These are phyloP conservation scores for Lathamus discolor DNA, from an alignment of 2,113 vertebrate species.

Conservation along the genomic window DNA sequence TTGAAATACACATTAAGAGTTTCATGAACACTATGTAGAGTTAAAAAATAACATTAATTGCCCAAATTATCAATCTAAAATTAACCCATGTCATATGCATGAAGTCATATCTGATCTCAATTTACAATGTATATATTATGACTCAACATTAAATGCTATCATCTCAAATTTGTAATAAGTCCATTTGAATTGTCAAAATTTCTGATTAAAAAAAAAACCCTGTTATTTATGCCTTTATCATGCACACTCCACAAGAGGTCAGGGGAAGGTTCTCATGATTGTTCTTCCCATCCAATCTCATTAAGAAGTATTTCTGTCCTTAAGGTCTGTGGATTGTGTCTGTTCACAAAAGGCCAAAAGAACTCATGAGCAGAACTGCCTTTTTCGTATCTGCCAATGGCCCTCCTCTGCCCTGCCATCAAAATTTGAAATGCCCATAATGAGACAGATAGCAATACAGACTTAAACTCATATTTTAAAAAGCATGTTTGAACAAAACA, in stretches of 20 bases:
- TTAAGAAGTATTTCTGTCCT: not conserved
- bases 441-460: not conserved
- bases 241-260: not conserved
- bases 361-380: not conserved
- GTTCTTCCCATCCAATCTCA: not conserved
- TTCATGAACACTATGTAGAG: accelerated
- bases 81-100: not conserved
- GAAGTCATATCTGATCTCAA: not conserved
- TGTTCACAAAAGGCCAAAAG: not conserved
- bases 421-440: not conserved
- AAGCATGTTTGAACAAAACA: not conserved
- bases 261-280: not conserved
- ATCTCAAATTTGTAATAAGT: not conserved
- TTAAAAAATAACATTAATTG: not conserved
- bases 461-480: not conserved
- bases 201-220: not conserved
- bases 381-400: not conserved
- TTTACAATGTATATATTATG: not conserved
- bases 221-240: not conserved
- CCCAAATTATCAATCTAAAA: not conserved
- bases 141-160: not conserved
- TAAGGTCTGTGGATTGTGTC: not conserved
- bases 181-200: not conserved
- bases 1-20: not conserved
- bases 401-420: not conserved